These are phyloP conservation scores for Villa cingulata DNA, from an alignment of 2,888 invertebrate genomes.

Conservation along the genomic window DNA sequence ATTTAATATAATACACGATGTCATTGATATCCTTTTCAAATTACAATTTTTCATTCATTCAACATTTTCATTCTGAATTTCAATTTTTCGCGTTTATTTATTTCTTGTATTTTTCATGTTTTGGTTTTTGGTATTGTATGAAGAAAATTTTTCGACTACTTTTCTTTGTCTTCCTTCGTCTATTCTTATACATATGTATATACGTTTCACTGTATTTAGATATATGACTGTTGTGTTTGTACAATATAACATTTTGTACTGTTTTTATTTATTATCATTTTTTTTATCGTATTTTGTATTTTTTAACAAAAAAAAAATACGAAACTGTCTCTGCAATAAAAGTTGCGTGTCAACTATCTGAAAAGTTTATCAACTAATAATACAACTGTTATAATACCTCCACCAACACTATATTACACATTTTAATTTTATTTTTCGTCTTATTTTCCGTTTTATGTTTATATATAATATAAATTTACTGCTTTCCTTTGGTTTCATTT, in stretches of 20 bases:
- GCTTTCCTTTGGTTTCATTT: too few species aligned
- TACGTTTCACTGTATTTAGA: too few species aligned
- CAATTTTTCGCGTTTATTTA: not conserved
- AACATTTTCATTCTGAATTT: not conserved
- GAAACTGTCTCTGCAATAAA: not conserved
- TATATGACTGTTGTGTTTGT: not conserved
- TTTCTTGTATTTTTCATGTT: too few species aligned
- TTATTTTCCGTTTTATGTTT: not conserved
- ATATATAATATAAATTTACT: not conserved
- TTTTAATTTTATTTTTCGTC: not conserved
- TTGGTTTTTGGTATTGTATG: too few species aligned
- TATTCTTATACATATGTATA: too few species aligned
- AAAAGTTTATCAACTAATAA: constrained; percentile 3
- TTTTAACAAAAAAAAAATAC: too few species aligned
- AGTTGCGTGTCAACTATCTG: constrained; percentile 5
- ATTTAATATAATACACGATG: too few species aligned
- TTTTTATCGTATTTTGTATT: not conserved
- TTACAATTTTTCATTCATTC: not conserved
- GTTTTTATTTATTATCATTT: not conserved
- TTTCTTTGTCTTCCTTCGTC: too few species aligned
- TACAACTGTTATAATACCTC: not conserved
- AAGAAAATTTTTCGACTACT: too few species aligned
- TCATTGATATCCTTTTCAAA: not conserved
- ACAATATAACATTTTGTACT: not conserved
- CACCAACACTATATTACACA: not conserved